Evolutionary conservation across 2,888 invertebrate genomes (phyloP), one percentile per base, ranked within the genome.

Genomic region (Chloroclysta siterata): DNA sequence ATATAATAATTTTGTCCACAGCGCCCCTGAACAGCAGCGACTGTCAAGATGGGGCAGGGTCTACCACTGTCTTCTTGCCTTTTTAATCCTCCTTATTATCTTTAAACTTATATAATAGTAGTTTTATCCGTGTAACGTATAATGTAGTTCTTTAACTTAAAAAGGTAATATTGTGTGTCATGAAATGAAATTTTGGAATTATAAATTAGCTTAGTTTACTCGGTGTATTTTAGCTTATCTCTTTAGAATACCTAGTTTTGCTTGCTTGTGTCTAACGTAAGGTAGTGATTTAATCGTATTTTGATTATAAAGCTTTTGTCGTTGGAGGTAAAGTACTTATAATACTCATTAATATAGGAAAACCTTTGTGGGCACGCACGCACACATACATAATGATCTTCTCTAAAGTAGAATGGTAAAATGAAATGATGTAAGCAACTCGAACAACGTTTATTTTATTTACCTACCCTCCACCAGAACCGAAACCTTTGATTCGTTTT

Each of bases 261-360:
- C 15, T 69, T 71, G 72, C 65, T 72, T 77, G 67, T 65, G 56
- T 66, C 14, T 63, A 61, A 47, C 52, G 33, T 63, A 65, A 58
- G 62, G 54, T 65, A 60, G 55, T 88, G 83, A 85, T 15, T 88
- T 85, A 86, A 13, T 87, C 86, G 86, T 89, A 86, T 89, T 72
- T 69, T 53, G 59, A 47, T 50, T 59, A 46, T 85, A 78, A 75
- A 78, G 79, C 76, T 76, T 82, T 83, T 72, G 63, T 79, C 67
- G 68, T 69, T 75, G 71, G 74, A 76, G 63, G 72, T 57, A 76
- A 78, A 85, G 91, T 92, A 92, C 92, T 82, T 79, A 68, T 82
- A 92, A 92, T 92, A 92, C 92, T 92, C 92, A 92, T 88, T 90
- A 90, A 57, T 72, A 44, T 87, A 83, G 82, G 67, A 56, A 62